Evolutionary conservation across 2,888 invertebrate species (phyloP), one percentile per base, ranked within the genome.

Genomic region (Pogonocherus hispidulus): DNA sequence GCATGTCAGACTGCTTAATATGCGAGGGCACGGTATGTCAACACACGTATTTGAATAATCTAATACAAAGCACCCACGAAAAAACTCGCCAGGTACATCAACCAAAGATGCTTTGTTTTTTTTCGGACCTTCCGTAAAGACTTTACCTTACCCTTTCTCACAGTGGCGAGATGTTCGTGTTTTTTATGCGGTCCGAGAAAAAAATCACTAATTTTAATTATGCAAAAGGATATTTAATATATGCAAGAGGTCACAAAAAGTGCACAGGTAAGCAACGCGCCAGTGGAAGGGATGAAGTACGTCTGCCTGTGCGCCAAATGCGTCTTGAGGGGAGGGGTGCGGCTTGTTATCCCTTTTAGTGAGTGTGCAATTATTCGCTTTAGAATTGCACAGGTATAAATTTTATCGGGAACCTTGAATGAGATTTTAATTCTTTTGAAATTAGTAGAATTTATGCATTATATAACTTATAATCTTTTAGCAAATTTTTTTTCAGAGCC

Each of bases 21-120:
- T 85, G 84, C 85, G 81, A 83, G 83, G 81, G 84, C 85, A 85
- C 84, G 85, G 80, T 82, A 83, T 83, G 84, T 85, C 84, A 85
- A 85, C 84, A 84, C 80, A 76, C 78, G 73, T 66, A 79, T 80
- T 78, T 79, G 77, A 81, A 80, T 79, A 77, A 78, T 76, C 71
- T 74, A 74, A 75, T 76, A 79, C 76, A 76, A 80, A 77, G 82
- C 84, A 80, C 84, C 84, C 84, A 82, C 84, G 76, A 81, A 82
- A 84, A 84, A 84, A 84, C 76, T n/a, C 70, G 23, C 78, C 84
- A 84, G 84, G 84, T 84, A 84, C 81, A 80, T 82, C 80, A 73
- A 69, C 69, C 69, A 73, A 71, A 47, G 76, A 69, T 67, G 64
- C 73, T 77, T 80, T 79, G 67, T 76, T 80, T 83, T 82, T 80